Conservation (phyloP, 2,888 invertebrate species). For the Nomada goodeniana region DNA sequence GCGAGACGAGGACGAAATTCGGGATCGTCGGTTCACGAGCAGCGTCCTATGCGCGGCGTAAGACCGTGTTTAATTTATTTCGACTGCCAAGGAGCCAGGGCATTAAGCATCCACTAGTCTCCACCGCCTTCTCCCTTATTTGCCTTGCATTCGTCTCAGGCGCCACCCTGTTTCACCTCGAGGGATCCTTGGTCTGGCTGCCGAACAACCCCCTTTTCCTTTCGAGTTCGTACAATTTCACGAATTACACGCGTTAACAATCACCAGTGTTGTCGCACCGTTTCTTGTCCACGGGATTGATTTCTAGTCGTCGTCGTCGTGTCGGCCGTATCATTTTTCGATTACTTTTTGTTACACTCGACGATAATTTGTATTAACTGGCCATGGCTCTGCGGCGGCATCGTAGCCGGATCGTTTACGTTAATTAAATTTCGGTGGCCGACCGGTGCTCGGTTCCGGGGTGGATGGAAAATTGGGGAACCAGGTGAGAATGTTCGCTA, state of each 20-base stretch:
- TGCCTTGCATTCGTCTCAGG: slow-evolving; percentile 76
- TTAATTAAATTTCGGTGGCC: slow-evolving; percentile 28
- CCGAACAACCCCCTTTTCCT: slow-evolving; percentile 44
- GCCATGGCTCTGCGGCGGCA: background rate
- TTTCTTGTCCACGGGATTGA: background rate
- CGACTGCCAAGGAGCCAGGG: slow-evolving; percentile 72
- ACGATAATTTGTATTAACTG: no score
- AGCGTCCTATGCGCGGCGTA: slow-evolving; percentile 58
- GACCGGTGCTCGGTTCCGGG: background rate
- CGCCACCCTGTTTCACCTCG: slow-evolving; percentile 49
- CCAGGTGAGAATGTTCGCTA: background rate
- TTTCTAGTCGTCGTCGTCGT: no score
- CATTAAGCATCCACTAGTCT: slow-evolving; percentile 75
- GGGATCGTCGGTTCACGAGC: slow-evolving; percentile 54
- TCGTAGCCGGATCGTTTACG: background rate
- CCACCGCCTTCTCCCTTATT: slow-evolving; percentile 67
- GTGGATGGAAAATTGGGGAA: background rate
- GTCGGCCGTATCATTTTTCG: no score
- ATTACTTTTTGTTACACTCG: no score
- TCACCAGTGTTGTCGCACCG: slow-evolving; percentile 7
- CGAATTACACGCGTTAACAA: slow-evolving; percentile 41
- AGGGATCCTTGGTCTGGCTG: slow-evolving; percentile 34
- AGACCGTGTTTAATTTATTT: slow-evolving; percentile 80
- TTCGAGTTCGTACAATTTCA: slow-evolving; percentile 27
- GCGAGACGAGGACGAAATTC: slow-evolving; percentile 76